phyloP scores from a whole-genome alignment of 2,113 vertebrate genomes.

The Corvus hawaiiensis region DNA sequence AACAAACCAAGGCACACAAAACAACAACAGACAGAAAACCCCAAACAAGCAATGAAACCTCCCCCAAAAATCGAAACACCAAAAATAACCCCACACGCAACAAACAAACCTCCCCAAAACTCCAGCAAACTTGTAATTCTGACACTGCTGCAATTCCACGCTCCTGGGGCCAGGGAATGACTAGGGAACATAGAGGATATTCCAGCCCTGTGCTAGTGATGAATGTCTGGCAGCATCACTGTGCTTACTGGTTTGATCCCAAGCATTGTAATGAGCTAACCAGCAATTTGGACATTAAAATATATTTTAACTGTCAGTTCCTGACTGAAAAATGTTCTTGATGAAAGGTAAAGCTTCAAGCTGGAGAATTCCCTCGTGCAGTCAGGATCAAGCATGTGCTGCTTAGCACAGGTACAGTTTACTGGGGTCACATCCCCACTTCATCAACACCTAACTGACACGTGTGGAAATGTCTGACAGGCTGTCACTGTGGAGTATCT shows the following conservation, averaged over 20 bases:
- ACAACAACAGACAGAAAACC: background rate
- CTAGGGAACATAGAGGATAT: background rate
- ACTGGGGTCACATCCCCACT: background rate
- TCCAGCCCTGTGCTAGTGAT: background rate
- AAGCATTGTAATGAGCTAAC: background rate
- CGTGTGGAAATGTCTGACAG: rapidly evolving
- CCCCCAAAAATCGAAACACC: background rate
- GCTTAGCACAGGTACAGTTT: background rate
- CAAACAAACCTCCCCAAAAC: background rate
- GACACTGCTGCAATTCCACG: background rate
- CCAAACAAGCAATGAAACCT: background rate
- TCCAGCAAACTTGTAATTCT: background rate
- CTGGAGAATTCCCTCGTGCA: background rate
- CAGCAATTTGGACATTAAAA: background rate
- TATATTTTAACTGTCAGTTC: background rate
- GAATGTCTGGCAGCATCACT: background rate
- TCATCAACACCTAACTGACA: background rate
- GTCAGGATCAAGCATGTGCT: background rate
- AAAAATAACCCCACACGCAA: background rate
- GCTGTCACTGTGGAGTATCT: background rate
- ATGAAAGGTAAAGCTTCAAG: background rate
- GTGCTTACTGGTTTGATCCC: background rate
- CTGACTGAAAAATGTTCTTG: background rate
- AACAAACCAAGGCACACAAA: background rate
- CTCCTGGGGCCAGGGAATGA: background rate